These are phyloP conservation scores for Gallinago undulata DNA, from an alignment of 2,113 vertebrate genomes.

Conservation along the genomic window DNA sequence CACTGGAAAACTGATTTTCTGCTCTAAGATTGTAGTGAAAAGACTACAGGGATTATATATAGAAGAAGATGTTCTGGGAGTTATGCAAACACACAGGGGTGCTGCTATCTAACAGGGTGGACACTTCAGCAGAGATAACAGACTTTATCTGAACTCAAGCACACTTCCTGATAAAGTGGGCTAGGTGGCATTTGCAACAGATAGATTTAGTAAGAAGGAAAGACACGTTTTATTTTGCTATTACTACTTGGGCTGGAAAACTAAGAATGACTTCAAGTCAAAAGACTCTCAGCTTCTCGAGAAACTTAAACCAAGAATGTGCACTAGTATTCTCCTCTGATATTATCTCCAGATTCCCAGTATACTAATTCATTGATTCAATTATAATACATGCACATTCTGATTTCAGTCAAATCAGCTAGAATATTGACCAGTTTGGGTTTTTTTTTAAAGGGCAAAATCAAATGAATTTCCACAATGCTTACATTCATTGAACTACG, in stretches of 20 bases:
- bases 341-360: not conserved
- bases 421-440: not conserved
- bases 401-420: not conserved
- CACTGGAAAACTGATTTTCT: not conserved
- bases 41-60: not conserved
- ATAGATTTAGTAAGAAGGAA: not conserved
- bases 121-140: conserved; percentile 14
- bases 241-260: not conserved
- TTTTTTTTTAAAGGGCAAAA: not conserved
- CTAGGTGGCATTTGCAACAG: not conserved
- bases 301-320: not conserved
- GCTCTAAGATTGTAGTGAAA: not conserved
- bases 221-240: not conserved
- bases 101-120: not conserved
- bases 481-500: not conserved
- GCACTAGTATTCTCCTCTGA: not conserved
- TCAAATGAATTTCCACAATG: not conserved
- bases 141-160: conserved; percentile 2
- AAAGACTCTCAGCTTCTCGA: not conserved
- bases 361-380: not conserved
- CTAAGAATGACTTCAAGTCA: not conserved
- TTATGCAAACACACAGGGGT: not conserved
- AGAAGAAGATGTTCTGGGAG: not conserved
- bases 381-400: not conserved
- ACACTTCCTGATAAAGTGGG: not conserved